Percentiles rank a stretch among this genome's conserved stretches.
Conservation (phyloP, 2,888 invertebrate species). For the Shargacucullia verbasci region DNA sequence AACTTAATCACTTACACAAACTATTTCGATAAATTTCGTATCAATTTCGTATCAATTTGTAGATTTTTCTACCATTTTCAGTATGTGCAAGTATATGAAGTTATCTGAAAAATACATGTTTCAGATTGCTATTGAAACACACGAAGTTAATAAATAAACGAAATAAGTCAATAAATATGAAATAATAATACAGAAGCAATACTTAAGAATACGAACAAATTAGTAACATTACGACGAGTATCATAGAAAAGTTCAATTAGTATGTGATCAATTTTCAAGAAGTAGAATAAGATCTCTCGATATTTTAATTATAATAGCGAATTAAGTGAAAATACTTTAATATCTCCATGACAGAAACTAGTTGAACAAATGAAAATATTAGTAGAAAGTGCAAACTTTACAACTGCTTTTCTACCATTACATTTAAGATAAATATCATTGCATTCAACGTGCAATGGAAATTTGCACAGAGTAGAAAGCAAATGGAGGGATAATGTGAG, state of each 20-base stretch:
- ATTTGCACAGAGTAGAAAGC: too few relatives aligned
- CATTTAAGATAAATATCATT: neutral
- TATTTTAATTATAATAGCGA: neutral
- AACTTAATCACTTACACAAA: too few relatives aligned
- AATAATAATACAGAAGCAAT: constrained; percentile 22
- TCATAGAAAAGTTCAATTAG: constrained; percentile 1
- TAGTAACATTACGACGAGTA: neutral
- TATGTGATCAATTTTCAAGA: constrained; percentile 1
- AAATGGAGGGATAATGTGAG: too few relatives aligned
- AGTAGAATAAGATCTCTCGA: constrained; percentile 11
- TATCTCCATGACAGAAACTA: constrained; percentile 12
- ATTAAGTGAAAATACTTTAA: neutral
- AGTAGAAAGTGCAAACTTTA: constrained; percentile 26
- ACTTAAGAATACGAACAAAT: neutral
- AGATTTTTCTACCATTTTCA: neutral
- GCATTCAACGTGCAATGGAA: neutral
- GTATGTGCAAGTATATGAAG: constrained; percentile 18
- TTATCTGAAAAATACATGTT: constrained; percentile 6
- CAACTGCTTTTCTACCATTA: constrained; percentile 20
- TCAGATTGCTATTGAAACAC: neutral
- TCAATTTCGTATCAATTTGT: too few relatives aligned
- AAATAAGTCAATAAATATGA: constrained; percentile 16
- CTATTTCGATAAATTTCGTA: too few relatives aligned
- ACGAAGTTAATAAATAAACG: constrained; percentile 22
- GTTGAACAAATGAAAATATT: constrained; percentile 1